A percentile compares a stretch with the other conserved stretches of the same genome.
Evolutionary conservation across 2,113 vertebrate genomes (phyloP).

Genomic region (Gopherus flavomarginatus): DNA sequence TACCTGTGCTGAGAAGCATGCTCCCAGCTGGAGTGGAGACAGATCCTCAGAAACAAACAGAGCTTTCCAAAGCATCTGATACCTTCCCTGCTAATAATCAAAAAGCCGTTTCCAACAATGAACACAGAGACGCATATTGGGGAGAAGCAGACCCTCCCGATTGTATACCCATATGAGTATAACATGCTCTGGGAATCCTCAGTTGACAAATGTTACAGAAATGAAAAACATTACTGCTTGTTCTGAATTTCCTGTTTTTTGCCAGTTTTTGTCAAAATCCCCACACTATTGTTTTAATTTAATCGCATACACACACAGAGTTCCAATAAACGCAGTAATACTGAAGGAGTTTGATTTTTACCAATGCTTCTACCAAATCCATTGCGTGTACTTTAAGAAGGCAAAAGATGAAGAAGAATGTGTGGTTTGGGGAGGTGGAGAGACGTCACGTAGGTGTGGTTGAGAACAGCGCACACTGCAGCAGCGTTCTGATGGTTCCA

Average conservation of each 20-base stretch:
- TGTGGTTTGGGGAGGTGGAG: neutral
- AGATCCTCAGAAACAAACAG: neutral
- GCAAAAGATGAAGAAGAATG: rapidly evolving
- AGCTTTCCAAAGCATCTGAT: neutral
- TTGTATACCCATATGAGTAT: neutral
- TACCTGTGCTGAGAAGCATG: neutral
- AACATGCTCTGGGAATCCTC: neutral
- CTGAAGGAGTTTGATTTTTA: neutral
- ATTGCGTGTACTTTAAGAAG: neutral
- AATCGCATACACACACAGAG: neutral
- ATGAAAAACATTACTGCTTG: neutral
- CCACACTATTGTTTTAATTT: rapidly evolving
- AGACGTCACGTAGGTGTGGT: neutral
- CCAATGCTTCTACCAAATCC: neutral
- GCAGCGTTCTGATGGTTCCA: neutral
- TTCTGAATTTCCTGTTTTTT: neutral
- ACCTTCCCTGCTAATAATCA: neutral
- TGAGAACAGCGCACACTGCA: neutral
- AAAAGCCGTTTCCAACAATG: neutral
- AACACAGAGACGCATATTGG: too few relatives aligned
- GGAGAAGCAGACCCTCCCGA: rapidly evolving
- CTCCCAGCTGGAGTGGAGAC: neutral
- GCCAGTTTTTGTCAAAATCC: neutral
- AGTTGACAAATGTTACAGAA: rapidly evolving
- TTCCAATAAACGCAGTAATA: neutral